A percentile compares a stretch with the other conserved stretches of the same genome.
phyloP scores from a whole-genome alignment of 2,888 invertebrate genomes.

The Lasioglossum oenotherae region DNA sequence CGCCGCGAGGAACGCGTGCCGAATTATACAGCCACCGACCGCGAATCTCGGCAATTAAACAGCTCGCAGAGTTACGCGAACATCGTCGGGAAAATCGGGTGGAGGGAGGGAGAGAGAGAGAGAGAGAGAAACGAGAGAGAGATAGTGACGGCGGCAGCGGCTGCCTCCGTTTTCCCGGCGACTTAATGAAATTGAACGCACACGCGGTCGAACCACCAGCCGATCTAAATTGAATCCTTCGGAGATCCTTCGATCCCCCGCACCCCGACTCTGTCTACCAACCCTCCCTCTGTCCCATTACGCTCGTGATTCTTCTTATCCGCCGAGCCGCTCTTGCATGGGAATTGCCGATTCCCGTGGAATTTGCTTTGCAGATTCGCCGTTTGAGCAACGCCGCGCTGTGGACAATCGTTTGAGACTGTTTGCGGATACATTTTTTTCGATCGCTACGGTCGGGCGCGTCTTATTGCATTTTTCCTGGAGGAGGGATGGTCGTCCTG shows the following conservation, averaged over 20 bases:
- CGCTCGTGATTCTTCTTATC: background rate
- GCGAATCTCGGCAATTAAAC: slow-evolving; percentile 28
- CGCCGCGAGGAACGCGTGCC: slow-evolving; percentile 9
- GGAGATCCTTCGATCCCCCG: background rate
- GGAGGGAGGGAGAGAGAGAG: background rate
- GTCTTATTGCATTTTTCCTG: background rate
- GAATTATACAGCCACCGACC: slow-evolving; percentile 30
- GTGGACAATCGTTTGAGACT: background rate
- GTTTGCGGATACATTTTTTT: background rate
- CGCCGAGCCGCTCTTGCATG: background rate
- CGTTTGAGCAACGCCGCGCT: background rate
- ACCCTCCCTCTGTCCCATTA: background rate
- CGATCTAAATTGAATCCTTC: background rate
- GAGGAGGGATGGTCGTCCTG: rapidly evolving
- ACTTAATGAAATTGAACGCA: slow-evolving; percentile 47
- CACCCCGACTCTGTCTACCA: background rate
- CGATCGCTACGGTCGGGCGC: background rate
- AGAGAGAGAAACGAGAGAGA: background rate
- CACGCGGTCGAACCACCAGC: background rate
- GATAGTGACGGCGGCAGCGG: background rate
- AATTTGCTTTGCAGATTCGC: slow-evolving; percentile 1
- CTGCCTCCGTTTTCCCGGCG: slow-evolving; percentile 6
- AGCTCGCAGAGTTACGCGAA: slow-evolving; percentile 5
- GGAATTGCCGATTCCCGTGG: background rate
- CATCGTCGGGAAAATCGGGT: background rate